Percentiles rank a stretch among this genome's conserved stretches.
These are phyloP conservation scores for Bathynomus jamesi DNA, from an alignment of 1,140 invertebrate genomes.

Conservation along the genomic window DNA sequence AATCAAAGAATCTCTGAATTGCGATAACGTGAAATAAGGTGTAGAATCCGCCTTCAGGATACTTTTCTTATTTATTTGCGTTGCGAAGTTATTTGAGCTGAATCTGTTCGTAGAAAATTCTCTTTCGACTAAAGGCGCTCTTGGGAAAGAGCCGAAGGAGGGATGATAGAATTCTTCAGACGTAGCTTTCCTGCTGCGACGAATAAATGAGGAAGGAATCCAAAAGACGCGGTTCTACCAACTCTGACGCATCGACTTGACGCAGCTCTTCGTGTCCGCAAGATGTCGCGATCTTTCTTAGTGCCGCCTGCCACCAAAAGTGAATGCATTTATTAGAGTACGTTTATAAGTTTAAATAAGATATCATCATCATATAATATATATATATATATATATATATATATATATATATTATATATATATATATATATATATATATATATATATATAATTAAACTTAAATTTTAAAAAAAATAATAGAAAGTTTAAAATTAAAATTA, in stretches of 20 bases:
- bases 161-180: constrained; percentile 39
- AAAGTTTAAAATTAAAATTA: too few species aligned
- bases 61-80: too few species aligned
- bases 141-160: too few species aligned
- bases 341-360: constrained; percentile 13
- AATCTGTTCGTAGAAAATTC: too few species aligned
- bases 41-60: too few species aligned
- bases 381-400: constrained; percentile 8
- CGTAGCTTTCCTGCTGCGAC: constrained; percentile 59
- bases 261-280: constrained; percentile 51
- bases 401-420: constrained; percentile 5
- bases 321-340: constrained; percentile 21
- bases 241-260: constrained; percentile 50
- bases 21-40: too few species aligned
- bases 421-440: constrained; percentile 10
- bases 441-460: neutral
- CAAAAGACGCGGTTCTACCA: constrained; percentile 57
- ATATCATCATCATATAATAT: neutral
- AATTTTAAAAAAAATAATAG: too few species aligned
- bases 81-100: too few species aligned
- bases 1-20: too few species aligned
- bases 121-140: too few species aligned
- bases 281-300: constrained; percentile 56
- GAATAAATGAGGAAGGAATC: constrained; percentile 63
- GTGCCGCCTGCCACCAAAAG: constrained; percentile 52